Evolutionary conservation across 92 coral and sea anemone genomes (phyloP), one percentile per base, ranked within the genome.

Genomic region (Montipora capitata): DNA sequence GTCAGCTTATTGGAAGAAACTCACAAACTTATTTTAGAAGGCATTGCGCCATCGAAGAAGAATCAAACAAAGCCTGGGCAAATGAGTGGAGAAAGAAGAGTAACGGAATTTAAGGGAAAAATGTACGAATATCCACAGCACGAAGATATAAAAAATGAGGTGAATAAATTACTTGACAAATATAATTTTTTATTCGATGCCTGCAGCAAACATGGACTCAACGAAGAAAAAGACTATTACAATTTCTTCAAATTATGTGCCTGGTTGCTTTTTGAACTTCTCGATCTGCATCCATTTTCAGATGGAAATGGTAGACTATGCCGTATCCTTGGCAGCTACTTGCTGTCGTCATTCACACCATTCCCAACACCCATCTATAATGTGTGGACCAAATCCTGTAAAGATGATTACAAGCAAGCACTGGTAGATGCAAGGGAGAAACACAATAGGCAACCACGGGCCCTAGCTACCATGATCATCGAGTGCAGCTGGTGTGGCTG

Each of bases 301-400:
- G 98, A 96, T 68, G 99, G 99, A 17, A 96, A 96, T 87, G 99
- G 99, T 3, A 76, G 99, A 65, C 89, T 96, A 10, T 93, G 98
- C 71, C 87, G 99, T 10, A 78, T 96, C 9, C 96, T 96, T 42
- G 93, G 96, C 73, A 95, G 93, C 74, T 96, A 96, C 67, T 76
- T 86, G 4, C 83, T 96, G 65, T 93, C 95, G 3, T 69, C 72
- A 0, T 69, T 83, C 4, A 93, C 95, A 2, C 99, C 99, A 11
- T 96, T 96, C 69, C 99, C 99, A 3, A 93, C 98, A 17, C 98
- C 98, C 48, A 87, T 96, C 9, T 96, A 96, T 85, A 94, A 95
- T 85, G 87, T 95, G 81, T 91, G 94, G 92, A 96, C 94, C 56
- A 83, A 81, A 12, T 95, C 99, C 1, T 51, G 90, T 62, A 93